Base-by-base conservation (phyloP, 2,888 invertebrate genomes). In the Mythimna pallens region DNA sequence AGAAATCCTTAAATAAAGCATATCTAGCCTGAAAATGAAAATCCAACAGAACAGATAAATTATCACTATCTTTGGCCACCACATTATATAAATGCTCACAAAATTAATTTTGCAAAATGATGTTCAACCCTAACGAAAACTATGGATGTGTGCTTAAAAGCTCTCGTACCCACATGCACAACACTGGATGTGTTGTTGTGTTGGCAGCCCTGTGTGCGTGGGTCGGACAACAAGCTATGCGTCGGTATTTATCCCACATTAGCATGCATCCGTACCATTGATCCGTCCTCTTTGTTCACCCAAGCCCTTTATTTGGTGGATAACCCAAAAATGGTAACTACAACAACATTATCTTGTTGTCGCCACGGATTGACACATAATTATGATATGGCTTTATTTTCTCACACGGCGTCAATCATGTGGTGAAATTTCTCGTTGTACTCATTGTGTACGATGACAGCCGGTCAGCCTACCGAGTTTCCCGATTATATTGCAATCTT, bases 171-270 rank as follows among this genome's bases (percentile, higher is more conserved):
- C 68, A 75, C 70, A 70, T 50, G 55, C 55, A 70, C 34, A 57
- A 47, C 63, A 68, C 34, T 55, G 70, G 69, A 70, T 81, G 80
- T 72, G 72, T 59, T 80, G 71, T 83, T 72, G 57, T 57, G 40
- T 71, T 73, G 64, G 64, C 65, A 47, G 54, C 68, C 50, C 47
- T 70, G 89, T 90, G 90, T 89, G 92, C 82, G 92, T 89, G 91
- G 85, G 88, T 84, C 76, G 89, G 87, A 85, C 87, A 86, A 88
- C 89, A 88, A 81, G 81, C 86, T 89, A 90, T 93, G 90, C 92
- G 92, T 90, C 86, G 91, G 93, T 92, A 93, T 94, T 94, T 94
- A 94, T 93, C 92, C 93, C 93, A 93, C 93, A 94, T 94, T 94
- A 94, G 91, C 92, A 93, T 93, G 93, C 93, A 94, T 94, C 93